Evolutionary conservation across 1,140 invertebrate genomes (phyloP).

Genomic region (Drosophila oshimai): DNA sequence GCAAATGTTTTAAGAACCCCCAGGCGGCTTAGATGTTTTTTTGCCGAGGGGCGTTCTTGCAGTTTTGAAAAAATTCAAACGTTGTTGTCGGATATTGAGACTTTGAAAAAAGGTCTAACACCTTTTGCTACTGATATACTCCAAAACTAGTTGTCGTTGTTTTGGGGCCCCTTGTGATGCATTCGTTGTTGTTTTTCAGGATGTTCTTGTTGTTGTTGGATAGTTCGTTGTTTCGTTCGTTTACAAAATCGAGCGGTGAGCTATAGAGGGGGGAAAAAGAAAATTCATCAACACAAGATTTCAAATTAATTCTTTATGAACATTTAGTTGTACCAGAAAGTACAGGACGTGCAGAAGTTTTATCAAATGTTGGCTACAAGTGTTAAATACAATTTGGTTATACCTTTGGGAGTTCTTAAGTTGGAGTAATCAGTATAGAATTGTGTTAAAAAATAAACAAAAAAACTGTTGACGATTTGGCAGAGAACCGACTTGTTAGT

Average conservation of each 20-base stretch:
- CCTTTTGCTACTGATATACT: conserved; percentile 55
- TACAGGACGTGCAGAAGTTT: conserved; percentile 37
- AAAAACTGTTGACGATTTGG: too few relatives aligned
- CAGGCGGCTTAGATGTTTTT: conserved; percentile 2
- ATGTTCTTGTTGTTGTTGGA: conserved; percentile 43
- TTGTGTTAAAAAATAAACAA: not conserved
- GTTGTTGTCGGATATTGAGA: conserved; percentile 61
- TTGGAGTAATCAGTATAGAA: not conserved
- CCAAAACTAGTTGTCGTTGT: conserved; percentile 50
- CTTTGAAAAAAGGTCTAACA: conserved; percentile 20
- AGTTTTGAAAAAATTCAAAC: conserved; percentile 79
- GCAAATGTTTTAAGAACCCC: conserved; percentile 42
- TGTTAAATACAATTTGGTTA: conserved; percentile 59
- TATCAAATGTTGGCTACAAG: conserved; percentile 15
- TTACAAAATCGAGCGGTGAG: conserved; percentile 80
- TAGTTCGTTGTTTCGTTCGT: conserved; percentile 76
- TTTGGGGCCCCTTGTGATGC: conserved; percentile 67
- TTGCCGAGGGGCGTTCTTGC: conserved; percentile 12
- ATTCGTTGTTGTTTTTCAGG: conserved; percentile 61
- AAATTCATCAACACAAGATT: not conserved
- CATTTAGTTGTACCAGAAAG: conserved; percentile 27
- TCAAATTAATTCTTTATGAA: not conserved
- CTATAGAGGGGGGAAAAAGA: conserved; percentile 26
- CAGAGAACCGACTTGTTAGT: too few relatives aligned
- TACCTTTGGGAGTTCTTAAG: not conserved